Percentiles rank a stretch among this genome's conserved stretches.
phyloP scores from a whole-genome alignment of 1,140 invertebrate species.

The Diorhabda elongata region DNA sequence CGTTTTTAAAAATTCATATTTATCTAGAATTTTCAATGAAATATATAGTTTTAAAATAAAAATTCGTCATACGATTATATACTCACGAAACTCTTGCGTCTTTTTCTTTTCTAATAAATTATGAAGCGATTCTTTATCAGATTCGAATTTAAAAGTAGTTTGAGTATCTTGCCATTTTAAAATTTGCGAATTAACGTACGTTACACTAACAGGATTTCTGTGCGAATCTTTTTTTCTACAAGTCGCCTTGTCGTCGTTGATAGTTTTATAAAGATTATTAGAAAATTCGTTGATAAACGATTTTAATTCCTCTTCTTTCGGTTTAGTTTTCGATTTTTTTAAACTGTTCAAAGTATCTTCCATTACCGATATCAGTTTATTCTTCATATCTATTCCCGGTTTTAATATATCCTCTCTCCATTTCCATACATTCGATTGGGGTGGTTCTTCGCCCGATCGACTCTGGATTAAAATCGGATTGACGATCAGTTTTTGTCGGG shows the following conservation, averaged over 20 bases:
- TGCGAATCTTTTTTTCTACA: background rate
- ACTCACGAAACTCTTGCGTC: background rate
- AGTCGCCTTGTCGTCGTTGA: slow-evolving; percentile 4
- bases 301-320: slow-evolving; percentile 25
- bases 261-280: slow-evolving; percentile 21
- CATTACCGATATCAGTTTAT: slow-evolving; percentile 29
- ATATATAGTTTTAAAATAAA: background rate
- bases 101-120: background rate
- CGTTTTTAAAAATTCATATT: slow-evolving; percentile 25
- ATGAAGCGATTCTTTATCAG: slow-evolving; percentile 23
- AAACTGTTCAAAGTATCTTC: slow-evolving; percentile 27
- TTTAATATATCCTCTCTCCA: slow-evolving; percentile 37
- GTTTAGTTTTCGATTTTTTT: slow-evolving; percentile 18
- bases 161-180: slow-evolving; percentile 31
- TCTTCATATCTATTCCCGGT: slow-evolving; percentile 36
- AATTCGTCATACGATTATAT: background rate
- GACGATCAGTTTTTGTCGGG: slow-evolving; percentile 8
- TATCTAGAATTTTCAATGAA: background rate
- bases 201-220: slow-evolving; percentile 21
- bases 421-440: slow-evolving; percentile 24
- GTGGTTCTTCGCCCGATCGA: slow-evolving; percentile 16
- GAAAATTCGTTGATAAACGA: slow-evolving; percentile 23
- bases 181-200: slow-evolving; percentile 34
- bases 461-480: slow-evolving; percentile 22
- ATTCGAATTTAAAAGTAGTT: slow-evolving; percentile 31